Conservation (phyloP, 35 echinoderm and acorn worm species). For the Patiria miniata region DNA sequence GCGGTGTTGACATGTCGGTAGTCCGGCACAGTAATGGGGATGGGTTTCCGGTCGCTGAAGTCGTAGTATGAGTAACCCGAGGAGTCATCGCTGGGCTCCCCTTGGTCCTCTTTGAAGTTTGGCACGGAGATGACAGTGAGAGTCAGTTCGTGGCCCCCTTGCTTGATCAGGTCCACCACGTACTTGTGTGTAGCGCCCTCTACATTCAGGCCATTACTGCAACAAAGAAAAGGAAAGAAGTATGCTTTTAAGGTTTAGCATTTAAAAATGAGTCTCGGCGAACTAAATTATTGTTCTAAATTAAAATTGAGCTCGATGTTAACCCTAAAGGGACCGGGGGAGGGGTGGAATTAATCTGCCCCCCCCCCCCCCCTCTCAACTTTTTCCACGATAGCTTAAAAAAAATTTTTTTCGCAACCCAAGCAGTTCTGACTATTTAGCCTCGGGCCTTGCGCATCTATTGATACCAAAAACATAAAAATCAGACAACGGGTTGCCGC, state of each 20-base stretch:
- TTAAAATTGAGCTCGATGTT: too few species aligned
- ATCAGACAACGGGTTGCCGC: too few species aligned
- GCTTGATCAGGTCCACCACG: conserved; percentile 96
- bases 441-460: too few species aligned
- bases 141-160: conserved; percentile 84
- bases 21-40: conserved; percentile 93
- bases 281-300: too few species aligned
- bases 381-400: too few species aligned
- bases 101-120: conserved; percentile 81
- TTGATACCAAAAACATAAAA: too few species aligned
- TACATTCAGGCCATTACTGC: conserved; percentile 83
- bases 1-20: conserved; percentile 71
- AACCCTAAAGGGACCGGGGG: too few species aligned
- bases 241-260: too few species aligned
- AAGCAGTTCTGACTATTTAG: too few species aligned
- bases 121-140: conserved; percentile 98
- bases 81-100: conserved; percentile 91
- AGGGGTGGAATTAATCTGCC: too few species aligned
- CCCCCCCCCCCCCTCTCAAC: too few species aligned
- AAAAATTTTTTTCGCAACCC: too few species aligned
- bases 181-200: conserved; percentile 98
- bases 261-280: background rate
- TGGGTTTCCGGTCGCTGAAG: conserved; percentile 88
- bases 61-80: conserved; percentile 96
- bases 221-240: conserved; percentile 30